These are phyloP conservation scores for Triplophysa bombifrons DNA, from an alignment of 2,797 vertebrate species.

Conservation along the genomic window DNA sequence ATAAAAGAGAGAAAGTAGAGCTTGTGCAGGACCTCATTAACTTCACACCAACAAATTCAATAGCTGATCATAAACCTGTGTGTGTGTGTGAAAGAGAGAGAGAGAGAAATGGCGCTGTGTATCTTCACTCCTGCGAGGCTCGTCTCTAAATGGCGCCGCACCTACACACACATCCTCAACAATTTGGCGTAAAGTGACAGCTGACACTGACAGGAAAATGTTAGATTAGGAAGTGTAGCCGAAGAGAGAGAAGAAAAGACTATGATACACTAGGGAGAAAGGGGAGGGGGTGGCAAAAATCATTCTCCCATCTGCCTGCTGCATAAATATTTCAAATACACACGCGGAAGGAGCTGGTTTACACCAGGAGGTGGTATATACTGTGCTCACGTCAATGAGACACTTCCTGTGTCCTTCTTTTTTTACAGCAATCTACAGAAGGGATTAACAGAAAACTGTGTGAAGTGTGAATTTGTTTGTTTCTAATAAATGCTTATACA, in stretches of 20 bases:
- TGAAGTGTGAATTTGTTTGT: background rate
- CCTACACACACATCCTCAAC: constrained; percentile 28
- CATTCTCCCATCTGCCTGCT: constrained; percentile 48
- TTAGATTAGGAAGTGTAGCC: background rate
- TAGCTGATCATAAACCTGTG: constrained; percentile 11
- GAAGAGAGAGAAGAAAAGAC: background rate
- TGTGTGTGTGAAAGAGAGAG: no score
- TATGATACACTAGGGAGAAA: constrained; percentile 25
- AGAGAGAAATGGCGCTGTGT: background rate
- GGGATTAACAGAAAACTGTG: background rate
- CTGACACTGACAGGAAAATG: constrained; percentile 22
- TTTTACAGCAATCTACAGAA: background rate
- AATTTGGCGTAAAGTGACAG: constrained; percentile 46
- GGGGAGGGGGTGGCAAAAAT: constrained; percentile 27
- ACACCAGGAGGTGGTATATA: constrained; percentile 26
- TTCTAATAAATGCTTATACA: background rate
- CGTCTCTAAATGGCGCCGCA: constrained; percentile 21
- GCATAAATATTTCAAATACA: constrained; percentile 56
- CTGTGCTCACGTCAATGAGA: constrained; percentile 14
- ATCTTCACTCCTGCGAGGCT: background rate
- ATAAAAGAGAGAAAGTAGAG: background rate
- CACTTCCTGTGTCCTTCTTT: background rate
- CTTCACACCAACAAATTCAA: constrained; percentile 21
- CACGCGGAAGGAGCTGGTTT: constrained; percentile 31
- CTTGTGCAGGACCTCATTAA: constrained; percentile 17